Evolutionary conservation across 2,888 invertebrate species (phyloP).

Genomic region (Mamestra brassicae): DNA sequence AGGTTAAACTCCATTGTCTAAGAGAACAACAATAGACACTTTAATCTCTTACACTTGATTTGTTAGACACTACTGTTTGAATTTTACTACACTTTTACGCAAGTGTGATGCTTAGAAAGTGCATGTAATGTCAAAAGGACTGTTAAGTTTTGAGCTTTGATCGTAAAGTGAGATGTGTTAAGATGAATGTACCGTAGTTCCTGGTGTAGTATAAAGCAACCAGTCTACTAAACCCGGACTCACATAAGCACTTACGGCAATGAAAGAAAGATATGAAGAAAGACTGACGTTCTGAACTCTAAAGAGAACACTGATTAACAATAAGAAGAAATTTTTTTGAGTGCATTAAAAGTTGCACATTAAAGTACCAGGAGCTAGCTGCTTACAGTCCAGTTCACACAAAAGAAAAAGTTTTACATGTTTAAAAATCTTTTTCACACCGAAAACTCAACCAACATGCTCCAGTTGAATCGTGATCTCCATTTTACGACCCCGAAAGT

Average conservation of each 20-base stretch:
- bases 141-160: neutral
- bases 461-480: slow-evolving; percentile 63
- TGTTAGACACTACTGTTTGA: slow-evolving; percentile 23
- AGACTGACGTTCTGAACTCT: neutral
- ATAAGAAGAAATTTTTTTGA: neutral
- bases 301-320: neutral
- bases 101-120: neutral
- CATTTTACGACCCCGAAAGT: slow-evolving; percentile 67
- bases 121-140: neutral
- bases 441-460: slow-evolving; percentile 30
- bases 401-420: neutral
- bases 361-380: neutral
- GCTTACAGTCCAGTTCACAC: neutral
- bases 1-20: slow-evolving; percentile 41
- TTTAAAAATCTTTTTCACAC: slow-evolving; percentile 13
- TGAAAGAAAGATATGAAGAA: too few species aligned
- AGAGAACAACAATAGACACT: slow-evolving; percentile 36
- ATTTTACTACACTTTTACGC: slow-evolving; percentile 14
- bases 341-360: too few species aligned
- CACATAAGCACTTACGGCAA: too few species aligned
- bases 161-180: slow-evolving; percentile 2
- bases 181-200: neutral
- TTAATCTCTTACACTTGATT: slow-evolving; percentile 29
- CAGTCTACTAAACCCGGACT: neutral
- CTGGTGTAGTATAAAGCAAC: neutral